Percentiles rank a stretch among this genome's conserved stretches.
Conservation (phyloP, 2,113 vertebrate species). For the Stomatorhinus ivindoensis region DNA sequence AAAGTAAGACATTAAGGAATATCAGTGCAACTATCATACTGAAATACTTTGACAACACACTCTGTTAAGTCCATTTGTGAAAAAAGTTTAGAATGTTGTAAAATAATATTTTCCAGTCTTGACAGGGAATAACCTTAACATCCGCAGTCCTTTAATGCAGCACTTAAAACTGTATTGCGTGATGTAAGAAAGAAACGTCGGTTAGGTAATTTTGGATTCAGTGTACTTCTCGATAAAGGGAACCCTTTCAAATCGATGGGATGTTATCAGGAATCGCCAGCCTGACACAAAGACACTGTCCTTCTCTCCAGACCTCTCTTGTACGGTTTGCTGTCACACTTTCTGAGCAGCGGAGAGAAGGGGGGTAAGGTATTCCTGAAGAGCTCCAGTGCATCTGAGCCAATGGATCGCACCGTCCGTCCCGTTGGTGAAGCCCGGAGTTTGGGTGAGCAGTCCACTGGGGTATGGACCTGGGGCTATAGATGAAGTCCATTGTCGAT, state of each 20-base stretch:
- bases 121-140: not conserved
- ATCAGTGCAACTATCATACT: not conserved
- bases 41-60: not conserved
- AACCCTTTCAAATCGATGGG: not conserved
- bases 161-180: not conserved
- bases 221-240: not conserved
- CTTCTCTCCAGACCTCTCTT: conserved; percentile 73
- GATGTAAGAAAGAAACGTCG: not conserved
- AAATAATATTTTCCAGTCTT: not conserved
- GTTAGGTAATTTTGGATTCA: not conserved
- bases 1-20: not conserved
- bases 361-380: conserved; percentile 50
- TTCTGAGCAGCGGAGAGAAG: conserved; percentile 61
- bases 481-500: not conserved
- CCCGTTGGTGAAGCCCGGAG: conserved; percentile 33
- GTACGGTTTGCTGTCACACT: conserved; percentile 80
- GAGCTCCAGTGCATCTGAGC: conserved; percentile 38
- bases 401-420: conserved; percentile 37
- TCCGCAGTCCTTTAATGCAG: not conserved
- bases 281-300: not conserved
- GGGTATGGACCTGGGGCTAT: not conserved
- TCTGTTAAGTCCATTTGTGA: not conserved
- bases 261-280: not conserved
- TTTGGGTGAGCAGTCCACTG: conserved; percentile 40
- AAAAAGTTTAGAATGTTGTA: not conserved